Percentiles rank a stretch among this genome's conserved stretches.
Evolutionary conservation across 2,888 invertebrate species (phyloP).

Genomic region (Spatulosminthurus flaviceps): DNA sequence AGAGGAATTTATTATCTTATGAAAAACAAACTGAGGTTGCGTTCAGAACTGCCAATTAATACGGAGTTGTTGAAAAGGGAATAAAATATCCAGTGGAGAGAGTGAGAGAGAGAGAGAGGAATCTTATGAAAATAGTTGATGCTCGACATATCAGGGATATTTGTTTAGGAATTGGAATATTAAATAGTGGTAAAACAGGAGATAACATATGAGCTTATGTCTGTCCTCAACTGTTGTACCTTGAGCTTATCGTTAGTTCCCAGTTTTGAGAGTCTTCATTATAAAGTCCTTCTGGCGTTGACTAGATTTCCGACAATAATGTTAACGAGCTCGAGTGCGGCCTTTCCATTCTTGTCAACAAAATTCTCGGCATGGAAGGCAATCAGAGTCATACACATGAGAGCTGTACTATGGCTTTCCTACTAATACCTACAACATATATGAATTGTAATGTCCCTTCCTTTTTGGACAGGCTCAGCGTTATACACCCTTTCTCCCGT

Average conservation of each 20-base stretch:
- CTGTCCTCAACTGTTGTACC: constrained; percentile 30
- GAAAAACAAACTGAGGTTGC: no score
- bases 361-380: constrained; percentile 34
- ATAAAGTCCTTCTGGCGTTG: constrained; percentile 48
- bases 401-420: neutral
- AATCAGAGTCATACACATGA: constrained; percentile 28
- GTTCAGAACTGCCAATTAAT: no score
- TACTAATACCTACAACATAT: neutral
- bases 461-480: no score
- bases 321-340: constrained; percentile 34
- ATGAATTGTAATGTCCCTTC: neutral
- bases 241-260: constrained; percentile 22
- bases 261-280: constrained; percentile 45
- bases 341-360: constrained; percentile 44
- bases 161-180: constrained; percentile 13
- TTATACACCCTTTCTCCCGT: neutral
- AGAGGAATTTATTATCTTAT: no score
- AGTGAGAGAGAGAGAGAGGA: no score
- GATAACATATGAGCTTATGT: constrained; percentile 38
- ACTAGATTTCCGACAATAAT: constrained; percentile 43
- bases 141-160: neutral
- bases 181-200: constrained; percentile 28
- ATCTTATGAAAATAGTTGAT: neutral
- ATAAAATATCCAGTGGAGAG: no score
- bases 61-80: no score